Conservation (phyloP, 2,888 invertebrate species). For the Zygogramma bicolorata region DNA sequence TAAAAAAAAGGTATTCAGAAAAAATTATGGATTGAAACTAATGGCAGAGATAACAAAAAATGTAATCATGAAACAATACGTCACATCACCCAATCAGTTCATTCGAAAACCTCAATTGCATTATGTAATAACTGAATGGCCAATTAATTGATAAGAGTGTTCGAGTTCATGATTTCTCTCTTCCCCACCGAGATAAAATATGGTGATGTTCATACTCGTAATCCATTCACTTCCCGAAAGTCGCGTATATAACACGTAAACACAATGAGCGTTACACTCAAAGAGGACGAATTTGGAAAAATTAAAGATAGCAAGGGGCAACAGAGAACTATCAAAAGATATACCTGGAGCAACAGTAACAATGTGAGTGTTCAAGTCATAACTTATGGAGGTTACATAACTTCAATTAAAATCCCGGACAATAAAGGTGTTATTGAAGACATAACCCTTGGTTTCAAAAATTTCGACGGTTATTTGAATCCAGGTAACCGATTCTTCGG, state of each 20-base stretch:
- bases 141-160: not conserved
- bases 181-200: slow-evolving; percentile 5
- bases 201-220: not conserved
- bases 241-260: not conserved
- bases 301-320: slow-evolving; percentile 56
- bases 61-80: not conserved
- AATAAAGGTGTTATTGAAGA: slow-evolving; percentile 79
- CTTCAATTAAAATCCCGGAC: slow-evolving; percentile 80
- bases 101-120: not conserved
- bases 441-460: slow-evolving; percentile 85
- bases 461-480: slow-evolving; percentile 75
- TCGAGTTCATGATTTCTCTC: not conserved
- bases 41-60: too few relatives aligned
- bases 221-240: not conserved
- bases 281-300: slow-evolving; percentile 58
- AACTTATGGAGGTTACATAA: slow-evolving; percentile 86
- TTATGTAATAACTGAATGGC: not conserved
- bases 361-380: slow-evolving; percentile 75
- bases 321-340: slow-evolving; percentile 69
- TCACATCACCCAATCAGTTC: not conserved
- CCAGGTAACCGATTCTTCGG: slow-evolving; percentile 72
- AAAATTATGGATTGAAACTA: too few relatives aligned
- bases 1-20: too few relatives aligned
- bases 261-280: slow-evolving; percentile 30
- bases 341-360: slow-evolving; percentile 76